A percentile compares a stretch with the other conserved stretches of the same genome.
Conservation (phyloP, 1,140 invertebrate genomes). For the Cotesia vestalis region DNA sequence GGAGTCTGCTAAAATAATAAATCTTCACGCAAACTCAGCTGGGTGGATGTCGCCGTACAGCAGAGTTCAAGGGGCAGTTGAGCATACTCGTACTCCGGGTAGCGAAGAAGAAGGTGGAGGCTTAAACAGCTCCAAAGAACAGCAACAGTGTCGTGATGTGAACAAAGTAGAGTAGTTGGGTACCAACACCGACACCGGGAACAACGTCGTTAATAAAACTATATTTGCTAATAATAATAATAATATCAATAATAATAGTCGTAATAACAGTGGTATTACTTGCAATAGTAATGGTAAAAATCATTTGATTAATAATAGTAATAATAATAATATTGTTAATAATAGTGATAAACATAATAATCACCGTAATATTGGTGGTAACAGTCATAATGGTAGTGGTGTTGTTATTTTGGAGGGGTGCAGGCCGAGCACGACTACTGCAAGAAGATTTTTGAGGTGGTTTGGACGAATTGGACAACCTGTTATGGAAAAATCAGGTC, state of each 20-base stretch:
- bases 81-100: constrained; percentile 10
- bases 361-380: constrained; percentile 41
- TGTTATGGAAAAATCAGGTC: constrained; percentile 59
- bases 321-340: constrained; percentile 28
- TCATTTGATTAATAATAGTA: constrained; percentile 41
- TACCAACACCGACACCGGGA: background rate
- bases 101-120: too few species aligned
- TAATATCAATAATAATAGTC: constrained; percentile 34
- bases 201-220: background rate
- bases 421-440: constrained; percentile 55
- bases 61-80: constrained; percentile 38
- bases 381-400: constrained; percentile 46
- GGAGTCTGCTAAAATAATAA: constrained; percentile 54
- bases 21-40: constrained; percentile 50
- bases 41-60: constrained; percentile 58
- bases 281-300: constrained; percentile 42
- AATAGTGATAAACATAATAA: constrained; percentile 34
- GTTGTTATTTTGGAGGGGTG: constrained; percentile 58
- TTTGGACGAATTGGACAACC: constrained; percentile 60
- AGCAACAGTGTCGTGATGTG: constrained; percentile 23
- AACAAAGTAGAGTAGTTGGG: constrained; percentile 19
- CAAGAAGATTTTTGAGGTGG: constrained; percentile 58
- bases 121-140: constrained; percentile 1
- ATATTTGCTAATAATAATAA: constrained; percentile 31
- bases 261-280: constrained; percentile 37